Conservation (phyloP, 2,113 vertebrate genomes). For the Hydrolagus affinis region DNA sequence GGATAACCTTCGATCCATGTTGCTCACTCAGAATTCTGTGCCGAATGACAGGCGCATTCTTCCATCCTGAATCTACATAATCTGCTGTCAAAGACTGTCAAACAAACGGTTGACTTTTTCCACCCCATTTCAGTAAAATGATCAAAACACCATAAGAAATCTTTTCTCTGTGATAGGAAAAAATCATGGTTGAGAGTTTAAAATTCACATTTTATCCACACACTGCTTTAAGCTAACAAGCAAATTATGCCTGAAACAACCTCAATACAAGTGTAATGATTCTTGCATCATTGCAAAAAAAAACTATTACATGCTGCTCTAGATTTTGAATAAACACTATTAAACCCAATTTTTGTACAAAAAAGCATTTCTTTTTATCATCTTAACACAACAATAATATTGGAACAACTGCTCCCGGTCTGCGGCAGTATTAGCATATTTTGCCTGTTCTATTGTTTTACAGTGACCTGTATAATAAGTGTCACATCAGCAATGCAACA, state of each 20-base stretch:
- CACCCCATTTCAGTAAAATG: slow-evolving; percentile 49
- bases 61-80: slow-evolving; percentile 53
- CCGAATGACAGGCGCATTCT: slow-evolving; percentile 45
- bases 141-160: slow-evolving; percentile 49
- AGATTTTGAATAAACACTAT: slow-evolving; percentile 34
- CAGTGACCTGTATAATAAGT: slow-evolving; percentile 95
- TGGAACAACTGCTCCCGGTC: slow-evolving; percentile 72
- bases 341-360: background rate
- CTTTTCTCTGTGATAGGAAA: slow-evolving; percentile 35
- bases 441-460: slow-evolving; percentile 81
- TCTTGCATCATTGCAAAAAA: background rate
- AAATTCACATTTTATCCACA: slow-evolving; percentile 34
- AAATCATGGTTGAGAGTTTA: slow-evolving; percentile 8
- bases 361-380: background rate
- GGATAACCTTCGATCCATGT: slow-evolving; percentile 48
- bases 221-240: slow-evolving; percentile 36
- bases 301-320: slow-evolving; percentile 35
- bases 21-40: slow-evolving; percentile 48
- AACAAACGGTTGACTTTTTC: slow-evolving; percentile 55
- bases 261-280: background rate
- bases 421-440: slow-evolving; percentile 81
- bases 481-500: slow-evolving; percentile 99
- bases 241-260: slow-evolving; percentile 28
- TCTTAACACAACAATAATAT: slow-evolving; percentile 53
- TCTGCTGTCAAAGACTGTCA: slow-evolving; percentile 58